Percentiles rank a stretch among this genome's conserved stretches.
phyloP scores from a whole-genome alignment of 2,113 vertebrate species.

The Salvator merianae region DNA sequence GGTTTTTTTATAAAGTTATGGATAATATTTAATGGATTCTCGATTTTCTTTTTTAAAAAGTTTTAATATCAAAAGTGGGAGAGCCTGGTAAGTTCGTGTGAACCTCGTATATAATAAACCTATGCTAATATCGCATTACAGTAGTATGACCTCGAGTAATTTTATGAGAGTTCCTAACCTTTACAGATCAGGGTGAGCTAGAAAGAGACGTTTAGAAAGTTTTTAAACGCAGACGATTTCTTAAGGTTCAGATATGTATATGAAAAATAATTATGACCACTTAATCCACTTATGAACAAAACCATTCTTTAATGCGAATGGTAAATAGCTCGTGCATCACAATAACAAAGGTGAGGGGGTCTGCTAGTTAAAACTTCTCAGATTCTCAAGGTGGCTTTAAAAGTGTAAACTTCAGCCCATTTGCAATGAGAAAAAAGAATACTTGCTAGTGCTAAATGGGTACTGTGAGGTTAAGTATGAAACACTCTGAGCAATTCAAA shows the following conservation, averaged over 20 bases:
- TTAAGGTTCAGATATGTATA: neutral
- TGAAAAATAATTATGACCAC: neutral
- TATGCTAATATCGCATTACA: neutral
- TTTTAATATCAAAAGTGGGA: conserved; percentile 27
- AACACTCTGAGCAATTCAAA: neutral
- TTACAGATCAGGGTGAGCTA: neutral
- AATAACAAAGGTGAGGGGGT: neutral
- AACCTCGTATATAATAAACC: neutral
- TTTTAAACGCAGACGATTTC: neutral
- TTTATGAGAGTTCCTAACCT: neutral
- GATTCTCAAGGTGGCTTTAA: too few relatives aligned
- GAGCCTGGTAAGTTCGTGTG: conserved; percentile 6
- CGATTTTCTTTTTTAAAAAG: conserved; percentile 49
- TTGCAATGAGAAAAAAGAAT: neutral
- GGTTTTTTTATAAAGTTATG: conserved; percentile 37
- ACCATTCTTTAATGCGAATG: neutral
- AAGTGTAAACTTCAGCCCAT: neutral
- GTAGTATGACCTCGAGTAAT: neutral
- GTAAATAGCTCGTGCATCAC: neutral
- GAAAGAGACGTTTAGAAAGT: neutral
- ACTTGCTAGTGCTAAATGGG: neutral
- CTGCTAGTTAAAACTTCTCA: neutral
- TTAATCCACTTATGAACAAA: neutral
- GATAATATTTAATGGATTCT: conserved; percentile 45
- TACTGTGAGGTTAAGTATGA: neutral